Percentiles rank a stretch among this genome's conserved stretches.
phyloP scores from a whole-genome alignment of 2,888 invertebrate genomes.

The Trichacis sp. region DNA sequence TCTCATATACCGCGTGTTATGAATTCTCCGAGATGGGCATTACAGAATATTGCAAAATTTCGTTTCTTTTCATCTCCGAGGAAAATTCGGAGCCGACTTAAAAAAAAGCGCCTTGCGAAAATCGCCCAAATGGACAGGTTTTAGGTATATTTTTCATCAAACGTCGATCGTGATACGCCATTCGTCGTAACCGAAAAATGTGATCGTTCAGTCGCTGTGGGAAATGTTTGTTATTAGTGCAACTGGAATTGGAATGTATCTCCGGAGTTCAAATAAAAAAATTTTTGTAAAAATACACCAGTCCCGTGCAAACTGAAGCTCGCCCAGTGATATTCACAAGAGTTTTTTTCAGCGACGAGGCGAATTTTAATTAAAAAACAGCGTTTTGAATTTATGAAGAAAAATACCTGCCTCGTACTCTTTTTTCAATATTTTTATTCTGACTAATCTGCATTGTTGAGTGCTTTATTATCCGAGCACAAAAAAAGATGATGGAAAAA shows the following conservation, averaged over 20 bases:
- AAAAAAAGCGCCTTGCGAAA: too few species aligned
- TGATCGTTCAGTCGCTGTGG: not conserved
- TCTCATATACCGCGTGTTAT: not conserved
- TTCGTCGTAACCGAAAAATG: too few species aligned
- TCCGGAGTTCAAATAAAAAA: not conserved
- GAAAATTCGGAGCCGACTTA: too few species aligned
- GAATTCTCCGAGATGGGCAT: not conserved
- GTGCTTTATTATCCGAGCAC: not conserved
- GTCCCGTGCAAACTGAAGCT: not conserved
- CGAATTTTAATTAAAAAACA: not conserved
- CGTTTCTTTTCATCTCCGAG: not conserved
- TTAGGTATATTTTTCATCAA: not conserved
- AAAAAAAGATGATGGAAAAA: not conserved
- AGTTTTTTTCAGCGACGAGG: not conserved
- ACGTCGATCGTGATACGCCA: too few species aligned
- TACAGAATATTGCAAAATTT: not conserved
- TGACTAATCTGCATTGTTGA: not conserved
- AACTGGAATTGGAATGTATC: not conserved
- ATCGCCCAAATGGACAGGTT: too few species aligned
- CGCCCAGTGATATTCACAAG: not conserved
- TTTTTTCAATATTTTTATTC: too few species aligned
- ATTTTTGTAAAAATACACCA: not conserved
- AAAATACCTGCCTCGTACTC: too few species aligned
- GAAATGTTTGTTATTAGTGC: not conserved
- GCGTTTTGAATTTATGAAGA: not conserved